These are phyloP conservation scores for Atta colombica DNA, from an alignment of 1,140 invertebrate genomes.

Conservation along the genomic window DNA sequence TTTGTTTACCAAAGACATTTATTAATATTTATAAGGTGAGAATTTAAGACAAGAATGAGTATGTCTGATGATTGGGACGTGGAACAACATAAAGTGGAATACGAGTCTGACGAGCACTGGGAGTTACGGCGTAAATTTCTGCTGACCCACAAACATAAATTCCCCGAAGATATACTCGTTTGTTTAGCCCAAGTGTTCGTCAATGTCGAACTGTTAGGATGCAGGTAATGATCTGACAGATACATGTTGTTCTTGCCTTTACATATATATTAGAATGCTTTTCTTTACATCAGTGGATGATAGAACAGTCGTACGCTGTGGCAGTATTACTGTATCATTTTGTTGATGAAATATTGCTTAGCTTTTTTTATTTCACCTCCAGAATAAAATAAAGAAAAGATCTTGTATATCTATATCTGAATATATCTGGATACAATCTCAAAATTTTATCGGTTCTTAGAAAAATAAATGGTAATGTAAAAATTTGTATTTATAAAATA, in stretches of 20 bases:
- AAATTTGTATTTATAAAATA: too few relatives aligned
- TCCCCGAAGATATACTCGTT: slow-evolving; percentile 91
- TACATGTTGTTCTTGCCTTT: neutral
- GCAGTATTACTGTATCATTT: too few relatives aligned
- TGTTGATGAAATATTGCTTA: too few relatives aligned
- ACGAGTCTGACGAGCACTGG: slow-evolving; percentile 95
- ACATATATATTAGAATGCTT: too few relatives aligned
- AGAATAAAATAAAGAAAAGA: too few relatives aligned
- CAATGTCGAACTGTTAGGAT: slow-evolving; percentile 94
- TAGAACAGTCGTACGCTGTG: too few relatives aligned
- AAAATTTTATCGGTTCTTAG: too few relatives aligned
- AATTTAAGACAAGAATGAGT: slow-evolving; percentile 45
- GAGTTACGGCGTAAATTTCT: slow-evolving; percentile 92
- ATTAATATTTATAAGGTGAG: neutral
- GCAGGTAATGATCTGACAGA: slow-evolving; percentile 88
- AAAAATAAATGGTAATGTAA: too few relatives aligned
- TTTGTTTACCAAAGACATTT: neutral
- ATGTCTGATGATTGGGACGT: slow-evolving; percentile 83
- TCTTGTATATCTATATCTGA: too few relatives aligned
- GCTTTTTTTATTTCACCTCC: too few relatives aligned
- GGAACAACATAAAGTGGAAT: slow-evolving; percentile 89
- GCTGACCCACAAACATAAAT: slow-evolving; percentile 90
- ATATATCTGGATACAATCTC: too few relatives aligned
- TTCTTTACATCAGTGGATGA: too few relatives aligned
- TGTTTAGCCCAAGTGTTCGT: slow-evolving; percentile 94